phyloP scores from a whole-genome alignment of 2,888 invertebrate species.

The Ennomos erosarius region DNA sequence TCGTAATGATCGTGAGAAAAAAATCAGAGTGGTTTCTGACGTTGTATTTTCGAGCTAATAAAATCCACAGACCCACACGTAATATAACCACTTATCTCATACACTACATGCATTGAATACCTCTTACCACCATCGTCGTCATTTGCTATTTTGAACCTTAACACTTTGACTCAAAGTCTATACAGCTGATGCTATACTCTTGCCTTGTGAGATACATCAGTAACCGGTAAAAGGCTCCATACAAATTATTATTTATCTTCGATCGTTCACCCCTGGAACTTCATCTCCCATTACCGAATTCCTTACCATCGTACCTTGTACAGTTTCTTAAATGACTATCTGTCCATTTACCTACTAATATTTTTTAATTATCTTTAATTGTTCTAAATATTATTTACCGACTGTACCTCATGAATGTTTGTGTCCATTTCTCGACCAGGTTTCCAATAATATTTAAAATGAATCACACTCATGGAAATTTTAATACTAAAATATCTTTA shows the following conservation, averaged over 20 bases:
- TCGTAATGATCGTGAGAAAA: constrained; percentile 41
- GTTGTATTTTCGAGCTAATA: constrained; percentile 19
- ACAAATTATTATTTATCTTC: constrained; percentile 27
- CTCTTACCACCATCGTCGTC: constrained; percentile 1
- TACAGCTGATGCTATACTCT: constrained; percentile 2
- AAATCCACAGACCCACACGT: constrained; percentile 27
- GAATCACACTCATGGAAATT: too few relatives aligned
- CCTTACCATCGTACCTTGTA: constrained; percentile 1
- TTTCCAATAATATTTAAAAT: too few relatives aligned
- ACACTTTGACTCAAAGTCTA: constrained; percentile 8
- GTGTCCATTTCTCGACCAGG: too few relatives aligned
- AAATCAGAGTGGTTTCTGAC: constrained; percentile 31
- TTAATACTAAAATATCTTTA: too few relatives aligned
- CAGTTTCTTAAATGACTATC: constrained; percentile 2
- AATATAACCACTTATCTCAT: constrained; percentile 34
- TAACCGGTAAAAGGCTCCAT: constrained; percentile 26
- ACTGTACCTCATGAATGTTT: too few relatives aligned
- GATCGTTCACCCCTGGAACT: constrained; percentile 26
- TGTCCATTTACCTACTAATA: constrained; percentile 9
- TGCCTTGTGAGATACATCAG: constrained; percentile 16
- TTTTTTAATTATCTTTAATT: too few relatives aligned
- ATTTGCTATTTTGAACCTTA: constrained; percentile 16
- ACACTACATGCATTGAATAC: constrained; percentile 30
- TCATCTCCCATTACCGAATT: constrained; percentile 19
- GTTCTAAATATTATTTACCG: too few relatives aligned